phyloP scores from a whole-genome alignment of 2,797 vertebrate genomes.

The Okamejei kenojei region DNA sequence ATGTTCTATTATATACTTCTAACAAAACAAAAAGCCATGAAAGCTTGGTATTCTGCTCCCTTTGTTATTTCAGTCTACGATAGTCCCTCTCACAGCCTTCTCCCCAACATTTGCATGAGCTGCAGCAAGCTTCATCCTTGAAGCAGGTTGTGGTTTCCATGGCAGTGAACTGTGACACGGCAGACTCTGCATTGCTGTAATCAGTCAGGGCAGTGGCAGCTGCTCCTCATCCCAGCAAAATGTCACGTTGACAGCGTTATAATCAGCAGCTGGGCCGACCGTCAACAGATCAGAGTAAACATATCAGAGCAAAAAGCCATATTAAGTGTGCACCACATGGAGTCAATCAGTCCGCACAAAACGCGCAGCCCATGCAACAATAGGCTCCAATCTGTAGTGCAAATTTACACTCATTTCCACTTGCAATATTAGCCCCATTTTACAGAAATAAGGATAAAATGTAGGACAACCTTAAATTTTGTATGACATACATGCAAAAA shows the following conservation, averaged over 20 bases:
- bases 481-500: neutral
- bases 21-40: neutral
- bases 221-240: neutral
- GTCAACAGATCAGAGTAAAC: neutral
- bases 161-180: neutral
- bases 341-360: neutral
- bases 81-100: neutral
- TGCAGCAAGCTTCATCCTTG: neutral
- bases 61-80: neutral
- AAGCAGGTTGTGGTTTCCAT: slow-evolving; percentile 14
- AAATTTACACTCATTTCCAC: neutral
- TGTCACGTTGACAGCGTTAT: neutral
- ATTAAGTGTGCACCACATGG: neutral
- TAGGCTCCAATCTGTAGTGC: neutral
- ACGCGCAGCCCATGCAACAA: neutral
- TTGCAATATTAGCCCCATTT: neutral
- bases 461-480: neutral
- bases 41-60: neutral
- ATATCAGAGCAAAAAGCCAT: neutral
- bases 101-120: neutral
- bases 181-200: slow-evolving; percentile 1
- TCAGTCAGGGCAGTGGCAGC: slow-evolving; percentile 12
- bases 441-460: neutral
- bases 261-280: neutral
- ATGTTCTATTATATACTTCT: no score